phyloP scores from a whole-genome alignment of 2,797 vertebrate species.

The Lateolabrax maculatus region DNA sequence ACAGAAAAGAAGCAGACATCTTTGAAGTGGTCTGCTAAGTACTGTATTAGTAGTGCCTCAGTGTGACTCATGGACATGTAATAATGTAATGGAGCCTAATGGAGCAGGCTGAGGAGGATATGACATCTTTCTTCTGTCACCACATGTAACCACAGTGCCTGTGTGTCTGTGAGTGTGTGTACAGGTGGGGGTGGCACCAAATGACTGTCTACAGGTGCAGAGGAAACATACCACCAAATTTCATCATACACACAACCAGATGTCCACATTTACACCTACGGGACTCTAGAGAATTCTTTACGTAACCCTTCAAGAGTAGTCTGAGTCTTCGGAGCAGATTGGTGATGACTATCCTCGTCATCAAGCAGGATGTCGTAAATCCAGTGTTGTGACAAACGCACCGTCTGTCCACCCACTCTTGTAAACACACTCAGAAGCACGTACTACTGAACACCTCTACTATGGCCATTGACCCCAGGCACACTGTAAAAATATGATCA shows the following conservation, averaged over 20 bases:
- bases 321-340: slow-evolving; percentile 22
- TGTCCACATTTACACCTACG: slow-evolving; percentile 29
- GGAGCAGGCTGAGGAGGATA: slow-evolving; percentile 59
- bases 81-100: slow-evolving; percentile 68
- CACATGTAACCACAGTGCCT: slow-evolving; percentile 54
- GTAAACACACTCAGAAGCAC: slow-evolving; percentile 55
- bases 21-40: slow-evolving; percentile 82
- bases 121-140: slow-evolving; percentile 75
- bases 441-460: background rate
- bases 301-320: slow-evolving; percentile 34
- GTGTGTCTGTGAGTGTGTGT: slow-evolving; percentile 33
- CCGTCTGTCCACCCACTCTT: slow-evolving; percentile 38
- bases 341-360: slow-evolving; percentile 48
- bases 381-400: slow-evolving; percentile 55
- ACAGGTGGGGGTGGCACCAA: slow-evolving; percentile 36
- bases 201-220: slow-evolving; percentile 73
- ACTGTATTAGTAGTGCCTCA: slow-evolving; percentile 66
- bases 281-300: slow-evolving; percentile 29
- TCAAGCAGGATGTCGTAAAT: slow-evolving; percentile 71
- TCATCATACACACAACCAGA: slow-evolving; percentile 60
- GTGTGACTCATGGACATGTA: slow-evolving; percentile 74
- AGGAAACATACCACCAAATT: slow-evolving; percentile 44
- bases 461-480: background rate
- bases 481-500: background rate
- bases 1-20: slow-evolving; percentile 67